Conservation (phyloP, 2,113 vertebrate species). For the Sus scrofa region DNA sequence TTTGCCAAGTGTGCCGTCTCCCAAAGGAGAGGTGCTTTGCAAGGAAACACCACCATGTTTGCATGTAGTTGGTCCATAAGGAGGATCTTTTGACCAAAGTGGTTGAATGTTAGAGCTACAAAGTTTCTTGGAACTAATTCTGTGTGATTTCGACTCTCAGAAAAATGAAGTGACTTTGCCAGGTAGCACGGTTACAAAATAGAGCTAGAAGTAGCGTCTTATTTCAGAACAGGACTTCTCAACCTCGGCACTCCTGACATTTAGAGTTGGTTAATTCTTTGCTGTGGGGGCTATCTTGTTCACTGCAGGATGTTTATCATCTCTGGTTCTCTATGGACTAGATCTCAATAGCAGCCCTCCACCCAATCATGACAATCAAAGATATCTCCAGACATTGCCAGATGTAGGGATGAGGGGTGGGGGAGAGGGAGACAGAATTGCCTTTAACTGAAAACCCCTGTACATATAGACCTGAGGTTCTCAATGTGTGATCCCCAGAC, state of each 20-base stretch:
- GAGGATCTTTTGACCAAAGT: neutral
- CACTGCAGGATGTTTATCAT: neutral
- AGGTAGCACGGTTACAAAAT: neutral
- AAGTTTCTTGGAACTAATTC: neutral
- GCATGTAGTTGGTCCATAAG: neutral
- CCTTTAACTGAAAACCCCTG: neutral
- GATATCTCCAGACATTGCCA: neutral
- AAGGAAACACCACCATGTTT: neutral
- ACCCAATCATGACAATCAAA: neutral
- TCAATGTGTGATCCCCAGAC: neutral
- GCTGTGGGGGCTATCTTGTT: neutral
- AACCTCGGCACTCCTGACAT: neutral
- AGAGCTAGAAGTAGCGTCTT: neutral
- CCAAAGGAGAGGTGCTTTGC: neutral
- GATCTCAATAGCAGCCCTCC: neutral
- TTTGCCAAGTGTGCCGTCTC: constrained; percentile 1
- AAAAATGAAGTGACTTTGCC: neutral
- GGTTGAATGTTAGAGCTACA: neutral
- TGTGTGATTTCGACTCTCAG: neutral
- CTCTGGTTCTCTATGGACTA: neutral
- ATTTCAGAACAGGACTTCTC: neutral
- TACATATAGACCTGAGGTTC: neutral
- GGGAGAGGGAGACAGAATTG: neutral
- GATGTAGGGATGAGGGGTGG: neutral
- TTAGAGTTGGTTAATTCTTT: neutral